Evolutionary conservation across 2,113 vertebrate species (phyloP).

Genomic region (Spea multiplicata): DNA sequence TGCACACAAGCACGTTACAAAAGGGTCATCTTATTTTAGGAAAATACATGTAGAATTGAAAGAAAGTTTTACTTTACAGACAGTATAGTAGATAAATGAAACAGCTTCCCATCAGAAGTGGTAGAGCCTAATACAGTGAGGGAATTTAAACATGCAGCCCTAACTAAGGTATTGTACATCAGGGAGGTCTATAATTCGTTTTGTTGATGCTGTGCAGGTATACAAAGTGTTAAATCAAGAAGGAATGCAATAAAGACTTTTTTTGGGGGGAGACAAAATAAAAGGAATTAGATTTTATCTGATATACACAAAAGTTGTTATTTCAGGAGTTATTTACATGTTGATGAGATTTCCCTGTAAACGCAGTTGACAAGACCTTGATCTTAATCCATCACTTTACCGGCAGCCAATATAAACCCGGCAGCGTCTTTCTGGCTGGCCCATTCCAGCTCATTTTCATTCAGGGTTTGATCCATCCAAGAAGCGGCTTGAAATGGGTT

Average conservation of each 20-base stretch:
- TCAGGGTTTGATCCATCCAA: slow-evolving; percentile 33
- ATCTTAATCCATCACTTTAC: slow-evolving; percentile 45
- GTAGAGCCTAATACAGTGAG: too few relatives aligned
- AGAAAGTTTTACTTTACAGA: too few relatives aligned
- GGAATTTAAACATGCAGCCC: too few relatives aligned
- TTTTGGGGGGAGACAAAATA: slow-evolving; percentile 4
- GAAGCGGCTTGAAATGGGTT: slow-evolving; percentile 17
- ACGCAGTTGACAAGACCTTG: slow-evolving; percentile 43
- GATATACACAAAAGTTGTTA: slow-evolving; percentile 36
- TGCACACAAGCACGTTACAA: too few relatives aligned
- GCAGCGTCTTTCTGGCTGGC: slow-evolving; percentile 41
- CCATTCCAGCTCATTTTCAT: slow-evolving; percentile 34
- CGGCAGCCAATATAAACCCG: slow-evolving; percentile 41
- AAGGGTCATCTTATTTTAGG: too few relatives aligned
- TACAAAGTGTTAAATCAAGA: not conserved
- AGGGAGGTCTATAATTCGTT: too few relatives aligned
- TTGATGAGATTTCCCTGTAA: slow-evolving; percentile 41
- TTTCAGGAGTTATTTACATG: slow-evolving; percentile 45
- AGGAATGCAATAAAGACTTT: not conserved
- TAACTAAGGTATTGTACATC: too few relatives aligned
- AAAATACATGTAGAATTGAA: too few relatives aligned
- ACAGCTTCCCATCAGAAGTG: too few relatives aligned
- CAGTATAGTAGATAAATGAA: too few relatives aligned
- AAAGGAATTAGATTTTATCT: slow-evolving; percentile 43
- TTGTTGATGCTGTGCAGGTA: too few relatives aligned